Evolutionary conservation across 53 echinoderm and acorn worm species (phyloP), one percentile per base, ranked within the genome.

Genomic region (Stichopus horrens): DNA sequence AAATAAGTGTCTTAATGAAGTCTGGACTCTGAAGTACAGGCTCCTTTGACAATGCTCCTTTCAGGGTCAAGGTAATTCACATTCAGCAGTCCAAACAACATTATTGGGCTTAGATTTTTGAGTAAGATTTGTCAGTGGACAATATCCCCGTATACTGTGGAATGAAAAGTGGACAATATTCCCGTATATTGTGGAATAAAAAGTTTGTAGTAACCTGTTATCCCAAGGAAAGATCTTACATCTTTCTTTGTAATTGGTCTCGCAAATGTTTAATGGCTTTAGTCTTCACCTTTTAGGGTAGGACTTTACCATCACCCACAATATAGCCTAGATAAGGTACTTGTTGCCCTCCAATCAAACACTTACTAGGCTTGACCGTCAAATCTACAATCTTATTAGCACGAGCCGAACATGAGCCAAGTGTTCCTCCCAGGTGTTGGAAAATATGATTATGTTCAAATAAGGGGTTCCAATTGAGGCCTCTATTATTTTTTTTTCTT

Each of bases 341-440:
- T 21, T 55, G 16, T 21, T 16, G 7, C 16, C 58, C 5, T n/a
- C 83, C 83, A 82, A 55, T 14, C 18, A 9, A 11, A 58, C 57
- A 82, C 57, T 82, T 82, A 57, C 56, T 56, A 13, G 83, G 58
- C 57, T 57, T 82, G 14, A 82, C 83, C 6, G 57, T 82, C n/a
- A 55, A 55, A 8, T n/a, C n/a, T 20, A 11, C 18, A 82, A 19
- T 21, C 83, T 77, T 22, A 22, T 37, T 6, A 77, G 23, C 7
- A 77, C 21, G 6, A 16, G 5, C 77, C 23, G 9, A 54, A 77
- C 77, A 77, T 20, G 77, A n/a, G n/a, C 68, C n/a, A 67, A 67
- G 58, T 93, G 93, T 7, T 93, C 90, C n/a, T 91, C 88, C 95
- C 92, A 95, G 7, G 88, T 93, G 11, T 90, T 54, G 23, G 88